Evolutionary conservation across 1,140 invertebrate genomes (phyloP), one percentile per base, ranked within the genome.

Genomic region (Tribolium castaneum): DNA sequence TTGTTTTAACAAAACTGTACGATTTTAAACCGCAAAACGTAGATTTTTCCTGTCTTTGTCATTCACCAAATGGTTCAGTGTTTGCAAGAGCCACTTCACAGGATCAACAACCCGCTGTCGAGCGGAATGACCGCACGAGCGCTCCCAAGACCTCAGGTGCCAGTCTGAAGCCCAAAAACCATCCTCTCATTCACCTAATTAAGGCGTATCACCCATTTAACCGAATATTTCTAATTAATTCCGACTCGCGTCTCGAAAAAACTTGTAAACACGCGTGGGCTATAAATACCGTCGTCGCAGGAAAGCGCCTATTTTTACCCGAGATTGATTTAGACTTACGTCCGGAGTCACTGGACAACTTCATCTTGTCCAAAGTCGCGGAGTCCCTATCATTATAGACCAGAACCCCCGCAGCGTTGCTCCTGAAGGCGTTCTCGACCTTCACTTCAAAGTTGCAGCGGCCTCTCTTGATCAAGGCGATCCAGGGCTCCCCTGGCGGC

Each of bases 361-460:
- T 91, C 93, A 94, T 94, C 83, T 92, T 92, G 82, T 94, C 92
- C 80, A 94, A 85, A 25, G 86, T 84, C n/a, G 88, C 87, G 14
- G 90, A 89, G 49, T 91, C 90, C 52, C 91, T 88, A 86, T 93
- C 91, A 85, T 95, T 93, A 87, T 95, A 95, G 7, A 95, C 90
- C 34, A 95, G 90, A 10, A 94, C 91, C 0, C 91, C 94, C 0
- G 90, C 89, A 1, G 94, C 94, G 82, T 93, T 92, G 70, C 89
- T 90, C 35, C 87, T 86, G 83, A 90, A 90, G 10, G 93, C 93
- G 86, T 95, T 92, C 80, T 92, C 90, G 70, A 94, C 89, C 87
- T 95, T 96, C 54, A 91, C 90, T 83, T 94, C 92, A 84, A 94
- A 94, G 80, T 92, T 92, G 86, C 94, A 96, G 13, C 86, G 88